A percentile compares a stretch with the other conserved stretches of the same genome.
These are phyloP conservation scores for Caenorhabditis plicata DNA, from an alignment of 2,888 invertebrate genomes.

Conservation along the genomic window DNA sequence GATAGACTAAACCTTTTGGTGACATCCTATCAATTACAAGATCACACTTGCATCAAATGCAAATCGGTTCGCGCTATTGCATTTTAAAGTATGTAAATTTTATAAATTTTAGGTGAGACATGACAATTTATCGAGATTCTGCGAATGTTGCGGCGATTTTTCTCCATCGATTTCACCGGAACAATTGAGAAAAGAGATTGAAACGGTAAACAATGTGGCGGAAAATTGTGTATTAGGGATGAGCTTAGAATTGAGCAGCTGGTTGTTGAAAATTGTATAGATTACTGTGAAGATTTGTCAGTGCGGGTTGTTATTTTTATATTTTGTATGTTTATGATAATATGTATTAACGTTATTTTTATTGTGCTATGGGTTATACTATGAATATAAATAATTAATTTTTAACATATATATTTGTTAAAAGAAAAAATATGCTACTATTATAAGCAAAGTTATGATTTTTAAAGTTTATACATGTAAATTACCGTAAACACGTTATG, in stretches of 20 bases:
- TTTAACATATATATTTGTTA: too few relatives aligned
- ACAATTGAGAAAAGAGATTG: conserved; percentile 32
- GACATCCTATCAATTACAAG: conserved; percentile 86
- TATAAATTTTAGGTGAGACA: conserved; percentile 34
- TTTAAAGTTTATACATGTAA: too few relatives aligned
- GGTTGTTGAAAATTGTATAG: conserved; percentile 22
- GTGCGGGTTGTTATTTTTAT: too few relatives aligned
- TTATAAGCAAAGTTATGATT: too few relatives aligned
- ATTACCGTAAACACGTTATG: too few relatives aligned
- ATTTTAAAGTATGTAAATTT: background rate
- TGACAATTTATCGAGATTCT: conserved; percentile 42
- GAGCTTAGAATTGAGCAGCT: conserved; percentile 18
- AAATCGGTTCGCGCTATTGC: conserved; percentile 72
- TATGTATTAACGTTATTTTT: too few relatives aligned
- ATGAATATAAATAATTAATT: too few relatives aligned
- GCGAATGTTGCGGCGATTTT: conserved; percentile 56
- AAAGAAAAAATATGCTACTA: too few relatives aligned
- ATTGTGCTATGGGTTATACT: too few relatives aligned
- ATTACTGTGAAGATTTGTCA: too few relatives aligned
- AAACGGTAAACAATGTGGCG: conserved; percentile 20
- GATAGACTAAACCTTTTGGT: conserved; percentile 49
- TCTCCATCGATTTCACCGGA: conserved; percentile 30
- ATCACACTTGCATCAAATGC: conserved; percentile 85
- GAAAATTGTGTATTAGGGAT: conserved; percentile 7
- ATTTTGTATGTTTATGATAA: too few relatives aligned